Conservation (phyloP, 2,888 invertebrate species). For the Dolichopus griseipennis region DNA sequence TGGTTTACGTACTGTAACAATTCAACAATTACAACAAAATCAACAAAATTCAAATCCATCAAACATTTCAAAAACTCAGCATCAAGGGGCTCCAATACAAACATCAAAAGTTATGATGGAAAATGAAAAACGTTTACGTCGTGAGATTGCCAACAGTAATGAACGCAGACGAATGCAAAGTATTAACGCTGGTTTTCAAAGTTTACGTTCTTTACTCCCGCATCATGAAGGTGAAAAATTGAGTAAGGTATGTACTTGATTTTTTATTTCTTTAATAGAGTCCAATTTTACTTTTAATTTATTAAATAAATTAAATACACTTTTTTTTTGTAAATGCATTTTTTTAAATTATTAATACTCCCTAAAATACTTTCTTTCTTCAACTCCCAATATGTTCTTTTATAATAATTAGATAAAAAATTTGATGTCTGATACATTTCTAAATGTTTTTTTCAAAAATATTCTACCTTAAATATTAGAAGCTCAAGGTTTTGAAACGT, state of each 20-base stretch:
- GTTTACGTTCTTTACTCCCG: constrained; percentile 83
- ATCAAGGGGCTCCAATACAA: constrained; percentile 13
- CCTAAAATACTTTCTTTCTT: too few relatives aligned
- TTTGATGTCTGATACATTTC: too few relatives aligned
- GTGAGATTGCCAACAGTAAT: constrained; percentile 99
- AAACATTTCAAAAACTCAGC: constrained; percentile 13
- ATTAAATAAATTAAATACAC: too few relatives aligned
- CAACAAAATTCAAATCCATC: constrained; percentile 18
- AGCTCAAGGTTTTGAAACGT: too few relatives aligned
- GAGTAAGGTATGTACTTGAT: constrained; percentile 92
- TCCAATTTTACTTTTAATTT: too few relatives aligned
- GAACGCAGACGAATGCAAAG: constrained; percentile 98
- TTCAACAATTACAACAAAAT: constrained; percentile 26
- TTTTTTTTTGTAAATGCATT: too few relatives aligned
- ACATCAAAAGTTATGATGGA: constrained; percentile 34
- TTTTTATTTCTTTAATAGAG: too few relatives aligned
- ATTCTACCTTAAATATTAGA: too few relatives aligned
- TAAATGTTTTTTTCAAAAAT: too few relatives aligned
- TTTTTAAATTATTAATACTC: too few relatives aligned
- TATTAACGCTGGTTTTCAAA: constrained; percentile 98
- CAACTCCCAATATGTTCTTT: too few relatives aligned
- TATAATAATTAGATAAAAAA: too few relatives aligned
- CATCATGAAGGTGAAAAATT: constrained; percentile 97
- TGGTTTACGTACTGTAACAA: neutral
- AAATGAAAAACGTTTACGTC: constrained; percentile 84